phyloP scores from a whole-genome alignment of 2,888 invertebrate species.

The Thymelicus acteon region DNA sequence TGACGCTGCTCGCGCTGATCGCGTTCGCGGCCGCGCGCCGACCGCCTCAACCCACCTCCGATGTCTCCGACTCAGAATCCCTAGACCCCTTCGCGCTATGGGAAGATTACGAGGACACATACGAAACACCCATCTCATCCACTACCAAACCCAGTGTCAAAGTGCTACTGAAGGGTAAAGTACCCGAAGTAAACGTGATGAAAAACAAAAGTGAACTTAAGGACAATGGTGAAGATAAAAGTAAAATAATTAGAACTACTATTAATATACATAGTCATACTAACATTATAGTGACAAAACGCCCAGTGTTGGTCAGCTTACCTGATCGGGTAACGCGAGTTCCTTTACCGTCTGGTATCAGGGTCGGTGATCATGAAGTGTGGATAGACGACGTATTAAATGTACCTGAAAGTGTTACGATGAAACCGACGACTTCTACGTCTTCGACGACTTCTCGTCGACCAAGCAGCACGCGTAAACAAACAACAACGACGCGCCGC shows the following conservation, averaged over 20 bases:
- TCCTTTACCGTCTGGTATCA: slow-evolving; percentile 37
- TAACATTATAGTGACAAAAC: slow-evolving; percentile 73
- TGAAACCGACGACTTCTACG: slow-evolving; percentile 41
- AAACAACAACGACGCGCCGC: slow-evolving; percentile 45
- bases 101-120: slow-evolving; percentile 72
- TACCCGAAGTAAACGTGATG: slow-evolving; percentile 68
- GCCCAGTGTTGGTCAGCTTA: slow-evolving; percentile 47
- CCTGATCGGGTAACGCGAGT: slow-evolving; percentile 47
- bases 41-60: slow-evolving; percentile 56
- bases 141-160: slow-evolving; percentile 62
- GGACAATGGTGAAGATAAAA: slow-evolving; percentile 61
- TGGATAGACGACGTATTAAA: slow-evolving; percentile 54
- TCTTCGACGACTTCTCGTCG: not conserved
- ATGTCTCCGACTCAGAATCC: slow-evolving; percentile 63
- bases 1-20: slow-evolving; percentile 80
- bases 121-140: slow-evolving; percentile 57
- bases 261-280: slow-evolving; percentile 79
- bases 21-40: slow-evolving; percentile 66
- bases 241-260: slow-evolving; percentile 70
- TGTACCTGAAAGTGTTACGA: slow-evolving; percentile 48
- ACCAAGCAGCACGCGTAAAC: slow-evolving; percentile 11
- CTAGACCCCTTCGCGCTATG: slow-evolving; percentile 67
- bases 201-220: slow-evolving; percentile 51
- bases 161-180: slow-evolving; percentile 68
- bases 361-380: slow-evolving; percentile 56